phyloP scores from a whole-genome alignment of 2,888 invertebrate species.

The Agrochola circellaris region DNA sequence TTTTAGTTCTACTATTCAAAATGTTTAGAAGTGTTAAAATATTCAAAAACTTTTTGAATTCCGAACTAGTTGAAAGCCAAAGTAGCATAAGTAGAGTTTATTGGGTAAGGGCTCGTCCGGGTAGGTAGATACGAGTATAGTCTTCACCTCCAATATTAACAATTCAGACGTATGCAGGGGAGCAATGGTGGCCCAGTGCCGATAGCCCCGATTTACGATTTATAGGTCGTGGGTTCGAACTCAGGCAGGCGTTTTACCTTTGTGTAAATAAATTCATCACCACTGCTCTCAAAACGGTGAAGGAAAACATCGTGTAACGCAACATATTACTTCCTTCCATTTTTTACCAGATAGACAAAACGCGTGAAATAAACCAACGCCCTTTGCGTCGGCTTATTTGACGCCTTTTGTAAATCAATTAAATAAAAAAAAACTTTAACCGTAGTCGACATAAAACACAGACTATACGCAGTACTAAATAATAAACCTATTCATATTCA shows the following conservation, averaged over 20 bases:
- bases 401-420: neutral
- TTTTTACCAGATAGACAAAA: neutral
- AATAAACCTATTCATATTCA: slow-evolving; percentile 40
- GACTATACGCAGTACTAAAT: slow-evolving; percentile 48
- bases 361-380: neutral
- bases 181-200: too few species aligned
- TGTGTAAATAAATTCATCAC: too few species aligned
- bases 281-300: too few species aligned
- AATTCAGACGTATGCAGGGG: too few species aligned
- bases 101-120: neutral
- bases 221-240: too few species aligned
- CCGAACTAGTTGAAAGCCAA: neutral
- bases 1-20: slow-evolving; percentile 26
- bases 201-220: too few species aligned
- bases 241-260: too few species aligned
- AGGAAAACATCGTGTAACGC: too few species aligned
- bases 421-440: neutral
- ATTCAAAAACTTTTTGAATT: slow-evolving; percentile 1
- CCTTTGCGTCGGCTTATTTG: too few species aligned
- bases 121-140: neutral
- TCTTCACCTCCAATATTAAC: too few species aligned
- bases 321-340: too few species aligned
- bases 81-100: neutral
- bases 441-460: slow-evolving; percentile 19
- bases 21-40: slow-evolving; percentile 26